phyloP scores from a whole-genome alignment of 2,888 invertebrate species.

The Neuroscelio doddi region DNA sequence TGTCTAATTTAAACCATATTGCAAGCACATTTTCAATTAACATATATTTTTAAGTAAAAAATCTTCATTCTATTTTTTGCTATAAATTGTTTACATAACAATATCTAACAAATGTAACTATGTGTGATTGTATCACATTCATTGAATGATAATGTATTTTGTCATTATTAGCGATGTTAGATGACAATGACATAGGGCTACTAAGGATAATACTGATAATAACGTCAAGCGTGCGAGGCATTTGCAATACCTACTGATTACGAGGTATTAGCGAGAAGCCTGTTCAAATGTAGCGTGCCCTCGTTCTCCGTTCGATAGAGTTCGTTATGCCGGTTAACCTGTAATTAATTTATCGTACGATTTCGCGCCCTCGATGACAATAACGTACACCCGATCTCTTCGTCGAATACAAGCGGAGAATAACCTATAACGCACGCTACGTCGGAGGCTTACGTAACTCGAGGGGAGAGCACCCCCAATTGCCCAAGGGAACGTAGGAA shows the following conservation, averaged over 20 bases:
- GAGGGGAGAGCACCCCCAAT: slow-evolving; percentile 32
- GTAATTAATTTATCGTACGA: slow-evolving; percentile 54
- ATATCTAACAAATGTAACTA: too few relatives aligned
- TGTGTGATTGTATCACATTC: background rate
- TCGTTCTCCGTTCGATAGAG: slow-evolving; percentile 33
- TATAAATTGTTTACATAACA: too few relatives aligned
- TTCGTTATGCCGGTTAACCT: slow-evolving; percentile 57
- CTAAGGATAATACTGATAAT: slow-evolving; percentile 41
- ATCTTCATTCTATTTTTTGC: too few relatives aligned
- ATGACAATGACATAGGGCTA: slow-evolving; percentile 16
- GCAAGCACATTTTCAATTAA: too few relatives aligned
- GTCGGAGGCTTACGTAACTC: slow-evolving; percentile 20
- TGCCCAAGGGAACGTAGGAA: slow-evolving; percentile 41
- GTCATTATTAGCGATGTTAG: slow-evolving; percentile 27
- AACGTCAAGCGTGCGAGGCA: slow-evolving; percentile 30
- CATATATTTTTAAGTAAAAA: too few relatives aligned
- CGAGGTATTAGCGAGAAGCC: slow-evolving; percentile 25
- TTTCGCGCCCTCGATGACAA: slow-evolving; percentile 45
- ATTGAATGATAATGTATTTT: background rate
- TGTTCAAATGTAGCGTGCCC: slow-evolving; percentile 28
- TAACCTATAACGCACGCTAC: slow-evolving; percentile 25
- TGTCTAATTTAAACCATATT: too few relatives aligned
- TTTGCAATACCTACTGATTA: slow-evolving; percentile 26
- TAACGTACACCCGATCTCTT: slow-evolving; percentile 43
- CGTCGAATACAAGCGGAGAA: slow-evolving; percentile 26